These are phyloP conservation scores for Heliocidaris erythrogramma DNA, from an alignment of 35 echinoderm and acorn worm species.

Conservation along the genomic window DNA sequence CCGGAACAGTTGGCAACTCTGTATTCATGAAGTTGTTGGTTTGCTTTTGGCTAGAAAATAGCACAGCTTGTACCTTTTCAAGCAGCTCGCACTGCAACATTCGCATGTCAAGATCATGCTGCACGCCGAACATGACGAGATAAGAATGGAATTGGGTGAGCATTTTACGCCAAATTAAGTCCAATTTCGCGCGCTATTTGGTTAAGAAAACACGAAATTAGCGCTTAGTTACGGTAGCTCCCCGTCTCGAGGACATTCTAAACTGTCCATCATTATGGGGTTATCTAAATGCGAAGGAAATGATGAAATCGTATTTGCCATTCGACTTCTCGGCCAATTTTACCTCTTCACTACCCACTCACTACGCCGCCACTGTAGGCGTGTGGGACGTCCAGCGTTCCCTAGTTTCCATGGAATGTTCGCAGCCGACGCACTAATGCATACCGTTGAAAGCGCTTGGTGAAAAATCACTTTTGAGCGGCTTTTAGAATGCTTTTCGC, in stretches of 20 bases:
- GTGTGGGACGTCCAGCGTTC: not conserved
- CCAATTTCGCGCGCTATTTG: constrained; percentile 20
- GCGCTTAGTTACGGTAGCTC: not conserved
- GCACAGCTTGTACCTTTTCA: no score
- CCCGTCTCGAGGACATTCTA: not conserved
- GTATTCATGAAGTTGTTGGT: no score
- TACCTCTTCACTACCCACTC: not conserved
- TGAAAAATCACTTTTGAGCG: not conserved
- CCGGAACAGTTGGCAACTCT: no score
- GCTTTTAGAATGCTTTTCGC: not conserved
- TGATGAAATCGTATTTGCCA: not conserved
- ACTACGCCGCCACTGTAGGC: not conserved
- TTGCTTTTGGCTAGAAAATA: no score
- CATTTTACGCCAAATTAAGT: not conserved
- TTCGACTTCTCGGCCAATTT: not conserved
- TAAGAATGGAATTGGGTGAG: not conserved
- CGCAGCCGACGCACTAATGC: not conserved
- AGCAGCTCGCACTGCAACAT: not conserved
- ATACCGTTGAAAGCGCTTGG: not conserved
- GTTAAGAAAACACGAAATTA: not conserved
- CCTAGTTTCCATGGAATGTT: not conserved
- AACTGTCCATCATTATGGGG: not conserved
- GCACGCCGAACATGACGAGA: not conserved
- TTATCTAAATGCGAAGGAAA: not conserved
- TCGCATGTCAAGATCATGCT: not conserved